Conservation (phyloP, 2,797 vertebrate species). For the Sebastes cheni region DNA sequence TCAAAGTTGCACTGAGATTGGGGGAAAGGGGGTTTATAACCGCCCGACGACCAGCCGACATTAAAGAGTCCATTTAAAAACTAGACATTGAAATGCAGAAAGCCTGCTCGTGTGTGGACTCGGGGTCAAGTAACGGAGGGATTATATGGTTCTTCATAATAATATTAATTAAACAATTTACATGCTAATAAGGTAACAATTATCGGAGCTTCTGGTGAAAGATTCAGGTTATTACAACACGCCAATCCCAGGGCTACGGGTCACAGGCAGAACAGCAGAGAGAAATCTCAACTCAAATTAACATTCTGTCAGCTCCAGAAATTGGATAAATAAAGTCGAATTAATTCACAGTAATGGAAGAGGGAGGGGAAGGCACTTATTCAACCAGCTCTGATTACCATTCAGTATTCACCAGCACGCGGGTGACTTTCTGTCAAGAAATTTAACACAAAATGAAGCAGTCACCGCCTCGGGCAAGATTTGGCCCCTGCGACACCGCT, state of each 20-base stretch:
- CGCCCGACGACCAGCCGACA: constrained; percentile 81
- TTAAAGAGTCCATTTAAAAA: constrained; percentile 89
- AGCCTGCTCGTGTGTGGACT: constrained; percentile 86
- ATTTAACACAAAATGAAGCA: constrained; percentile 89
- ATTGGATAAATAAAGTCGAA: constrained; percentile 99
- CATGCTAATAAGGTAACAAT: constrained; percentile 99
- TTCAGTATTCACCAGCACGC: constrained; percentile 96
- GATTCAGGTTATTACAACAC: constrained; percentile 99
- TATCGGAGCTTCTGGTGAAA: constrained; percentile 99
- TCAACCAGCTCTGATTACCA: constrained; percentile 90
- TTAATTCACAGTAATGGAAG: constrained; percentile 98
- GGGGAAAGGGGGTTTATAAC: constrained; percentile 77
- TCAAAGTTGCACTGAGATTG: constrained; percentile 86
- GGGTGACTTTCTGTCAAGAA: constrained; percentile 88
- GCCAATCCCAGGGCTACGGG: constrained; percentile 96
- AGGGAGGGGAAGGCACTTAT: constrained; percentile 80
- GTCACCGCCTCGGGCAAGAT: constrained; percentile 88
- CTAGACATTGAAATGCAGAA: constrained; percentile 94
- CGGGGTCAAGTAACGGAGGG: constrained; percentile 99
- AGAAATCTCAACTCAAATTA: constrained; percentile 99
- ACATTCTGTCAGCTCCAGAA: constrained; percentile 99
- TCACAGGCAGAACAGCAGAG: constrained; percentile 87
- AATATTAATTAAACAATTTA: constrained; percentile 99
- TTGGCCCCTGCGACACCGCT: constrained; percentile 90
- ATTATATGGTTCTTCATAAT: constrained; percentile 99